phyloP scores from a whole-genome alignment of 2,888 invertebrate species.

The Tetranychus piercei region DNA sequence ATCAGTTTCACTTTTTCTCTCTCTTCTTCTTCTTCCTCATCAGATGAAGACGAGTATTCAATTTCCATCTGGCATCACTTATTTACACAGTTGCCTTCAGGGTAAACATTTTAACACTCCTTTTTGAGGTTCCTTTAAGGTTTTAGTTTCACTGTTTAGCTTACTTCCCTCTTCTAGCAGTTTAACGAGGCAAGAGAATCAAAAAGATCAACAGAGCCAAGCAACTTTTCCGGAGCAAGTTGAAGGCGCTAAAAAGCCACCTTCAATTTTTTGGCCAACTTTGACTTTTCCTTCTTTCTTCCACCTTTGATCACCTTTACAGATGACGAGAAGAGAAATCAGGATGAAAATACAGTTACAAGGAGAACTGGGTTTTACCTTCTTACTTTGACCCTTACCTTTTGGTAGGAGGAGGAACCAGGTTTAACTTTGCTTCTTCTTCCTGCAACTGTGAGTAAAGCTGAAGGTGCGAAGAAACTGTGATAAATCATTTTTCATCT shows the following conservation, averaged over 20 bases:
- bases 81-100: background rate
- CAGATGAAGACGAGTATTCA: background rate
- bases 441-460: no score
- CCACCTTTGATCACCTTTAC: background rate
- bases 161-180: background rate
- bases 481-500: no score
- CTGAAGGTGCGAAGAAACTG: no score
- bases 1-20: background rate
- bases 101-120: background rate
- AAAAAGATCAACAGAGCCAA: background rate
- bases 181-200: background rate
- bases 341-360: background rate
- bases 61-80: background rate
- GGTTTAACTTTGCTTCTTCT: no score
- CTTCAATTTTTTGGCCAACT: background rate
- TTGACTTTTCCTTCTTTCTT: constrained; percentile 1
- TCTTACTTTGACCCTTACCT: no score
- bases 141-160: background rate
- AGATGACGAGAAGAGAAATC: background rate
- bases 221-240: background rate
- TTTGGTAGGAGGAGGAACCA: no score
- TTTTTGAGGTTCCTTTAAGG: background rate
- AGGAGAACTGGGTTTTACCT: background rate
- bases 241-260: background rate
- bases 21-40: background rate